Conservation (phyloP, 2,113 vertebrate genomes). For the Lipophrys pholis region DNA sequence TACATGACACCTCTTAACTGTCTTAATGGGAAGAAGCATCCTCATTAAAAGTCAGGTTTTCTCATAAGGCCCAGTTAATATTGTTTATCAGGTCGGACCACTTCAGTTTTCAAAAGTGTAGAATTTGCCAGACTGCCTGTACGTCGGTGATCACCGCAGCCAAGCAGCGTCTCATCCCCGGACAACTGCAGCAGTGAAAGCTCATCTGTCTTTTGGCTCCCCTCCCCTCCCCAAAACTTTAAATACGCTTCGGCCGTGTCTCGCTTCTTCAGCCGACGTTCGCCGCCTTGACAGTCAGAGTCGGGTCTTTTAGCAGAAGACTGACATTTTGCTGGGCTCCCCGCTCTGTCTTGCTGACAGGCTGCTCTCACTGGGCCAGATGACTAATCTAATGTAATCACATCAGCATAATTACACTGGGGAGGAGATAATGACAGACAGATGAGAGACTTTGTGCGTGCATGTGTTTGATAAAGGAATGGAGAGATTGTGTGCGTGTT, state of each 20-base stretch:
- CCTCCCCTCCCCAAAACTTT: conserved; percentile 39
- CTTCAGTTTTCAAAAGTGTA: conserved; percentile 1
- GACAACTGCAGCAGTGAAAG: conserved; percentile 23
- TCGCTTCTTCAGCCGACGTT: conserved; percentile 36
- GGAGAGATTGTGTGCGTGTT: conserved; percentile 48
- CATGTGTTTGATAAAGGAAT: conserved; percentile 57
- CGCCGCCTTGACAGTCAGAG: conserved; percentile 37
- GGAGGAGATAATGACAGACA: conserved; percentile 78
- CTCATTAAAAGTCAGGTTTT: conserved; percentile 28
- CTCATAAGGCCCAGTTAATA: conserved; percentile 12
- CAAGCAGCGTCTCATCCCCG: conserved; percentile 5
- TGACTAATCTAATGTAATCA: conserved; percentile 84
- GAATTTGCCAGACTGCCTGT: conserved; percentile 8
- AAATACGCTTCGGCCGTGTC: conserved; percentile 23
- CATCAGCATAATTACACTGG: conserved; percentile 82
- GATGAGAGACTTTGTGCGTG: conserved; percentile 68
- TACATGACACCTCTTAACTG: conserved; percentile 32
- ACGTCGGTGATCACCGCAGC: background rate
- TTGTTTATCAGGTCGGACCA: conserved; percentile 8
- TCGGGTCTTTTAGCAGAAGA: conserved; percentile 54
- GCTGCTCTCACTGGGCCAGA: conserved; percentile 76
- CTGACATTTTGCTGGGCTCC: conserved; percentile 67
- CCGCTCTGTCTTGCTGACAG: conserved; percentile 70
- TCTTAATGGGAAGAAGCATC: conserved; percentile 10
- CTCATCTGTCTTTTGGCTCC: conserved; percentile 29